Evolutionary conservation across 2,888 invertebrate species (phyloP), one percentile per base, ranked within the genome.

Genomic region (Penaeus monodon): DNA sequence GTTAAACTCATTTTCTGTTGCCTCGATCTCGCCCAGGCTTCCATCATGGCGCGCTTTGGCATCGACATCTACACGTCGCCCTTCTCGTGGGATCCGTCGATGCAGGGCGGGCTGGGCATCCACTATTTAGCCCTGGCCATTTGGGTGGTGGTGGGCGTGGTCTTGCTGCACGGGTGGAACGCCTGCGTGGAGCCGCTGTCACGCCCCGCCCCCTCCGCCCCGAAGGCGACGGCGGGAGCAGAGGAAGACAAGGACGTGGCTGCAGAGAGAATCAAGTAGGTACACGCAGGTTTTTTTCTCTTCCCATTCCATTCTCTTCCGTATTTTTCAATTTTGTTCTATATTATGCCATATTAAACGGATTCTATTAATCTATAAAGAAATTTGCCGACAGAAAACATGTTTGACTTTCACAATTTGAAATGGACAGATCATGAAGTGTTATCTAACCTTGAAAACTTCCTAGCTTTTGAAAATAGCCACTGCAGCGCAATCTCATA

Each of bases 191-290:
- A 66, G 49, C 29, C 79, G 4, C 17, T 85, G 22, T 63, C 85
- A 7, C 29, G 57, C n/a, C 22, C 57, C 29, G 24, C 77, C n/a
- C 29, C 27, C 27, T 38, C 76, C 8, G 38, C 85, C 57, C 44
- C 44, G 44, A 66, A 63, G 63, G 27, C 65, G 4, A 29, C n/a
- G 22, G 83, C 70, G 12, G 79, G 73, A 14, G 87, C 70, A 1
- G 83, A 87, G 77, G 87, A 87, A 49, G 87, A 87, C 65, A 78
- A 73, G 44, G 87, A 87, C 27, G 87, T 87, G 38, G 83, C 83
- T 12, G 87, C 87, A 8, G 87, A 87, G 79, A 87, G 87, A 14
- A 78, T 87, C 68, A 87, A 87, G 87, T 87, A 44, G 70, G 85
- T 8, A 44, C 44, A 10, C 44, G 44, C 44, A 10, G 44, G 10